Base-by-base conservation (phyloP, 2,888 invertebrate species). In the Tachystola acroxantha region DNA sequence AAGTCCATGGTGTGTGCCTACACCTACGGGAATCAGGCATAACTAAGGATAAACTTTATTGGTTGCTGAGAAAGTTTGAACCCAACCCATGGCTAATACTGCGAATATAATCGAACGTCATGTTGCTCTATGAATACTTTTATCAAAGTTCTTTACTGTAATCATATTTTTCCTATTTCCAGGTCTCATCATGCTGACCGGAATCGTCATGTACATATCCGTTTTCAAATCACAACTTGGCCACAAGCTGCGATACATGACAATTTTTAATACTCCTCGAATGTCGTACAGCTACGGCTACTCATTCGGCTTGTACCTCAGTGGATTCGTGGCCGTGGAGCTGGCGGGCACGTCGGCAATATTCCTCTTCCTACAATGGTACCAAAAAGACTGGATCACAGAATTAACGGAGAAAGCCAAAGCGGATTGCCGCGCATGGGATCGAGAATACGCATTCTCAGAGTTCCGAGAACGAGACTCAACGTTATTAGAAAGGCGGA, bases 131-230 rank as follows among this genome's bases (percentile, higher is more conserved):
- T n/a, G n/a, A n/a, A n/a, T n/a, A n/a, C n/a, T n/a, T n/a, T n/a
- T n/a, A n/a, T n/a, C n/a, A n/a, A n/a, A n/a, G n/a, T n/a, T n/a
- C n/a, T n/a, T n/a, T n/a, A n/a, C n/a, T n/a, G n/a, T n/a, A n/a
- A n/a, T n/a, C n/a, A n/a, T n/a, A n/a, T n/a, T n/a, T n/a, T n/a
- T n/a, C n/a, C 36, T 25, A 2, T 29, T 88, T 89, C 34, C 87
- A 96, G 96, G 96, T 71, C 88, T 96, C 46, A 89, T 96, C 50
- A 95, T 96, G 94, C 90, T 96, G 57, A 93, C 95, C 53, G 96
- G 96, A 32, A 91, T 96, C 73, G 95, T 96, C 63, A 95, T 96
- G 89, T 96, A 96, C 89, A 96, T 96, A 87, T 96, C 96, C 38
- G 93, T 95, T 62, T 93, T 96, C 73, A 96, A 96, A 79, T 93